Conservation (phyloP, 2,888 invertebrate species). For the Drosophila trichaetosa region DNA sequence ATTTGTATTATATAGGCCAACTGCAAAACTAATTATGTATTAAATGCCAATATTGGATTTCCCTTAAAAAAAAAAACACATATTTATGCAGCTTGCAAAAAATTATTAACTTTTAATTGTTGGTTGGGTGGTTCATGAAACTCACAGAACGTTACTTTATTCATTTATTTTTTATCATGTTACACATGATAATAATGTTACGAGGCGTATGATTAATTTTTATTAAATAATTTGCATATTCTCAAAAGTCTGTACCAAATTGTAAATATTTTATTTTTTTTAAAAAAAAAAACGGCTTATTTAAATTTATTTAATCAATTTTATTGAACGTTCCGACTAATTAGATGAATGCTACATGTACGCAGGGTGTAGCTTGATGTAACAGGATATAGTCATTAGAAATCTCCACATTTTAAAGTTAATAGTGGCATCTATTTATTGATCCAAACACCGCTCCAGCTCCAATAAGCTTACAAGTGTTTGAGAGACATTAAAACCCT, state of each 20-base stretch:
- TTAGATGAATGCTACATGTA: background rate
- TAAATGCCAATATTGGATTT: conserved; percentile 43
- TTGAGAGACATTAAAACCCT: conserved; percentile 31
- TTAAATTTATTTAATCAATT: background rate
- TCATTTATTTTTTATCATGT: background rate
- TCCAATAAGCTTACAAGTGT: conserved; percentile 11
- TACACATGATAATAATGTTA: conserved; percentile 7
- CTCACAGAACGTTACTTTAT: conserved; percentile 5
- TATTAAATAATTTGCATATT: conserved; percentile 12
- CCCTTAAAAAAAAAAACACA: conserved; percentile 22
- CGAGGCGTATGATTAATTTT: conserved; percentile 25
- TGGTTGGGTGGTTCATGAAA: conserved; percentile 39
- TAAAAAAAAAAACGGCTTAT: background rate
- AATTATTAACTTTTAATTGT: conserved; percentile 48
- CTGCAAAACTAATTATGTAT: conserved; percentile 55
- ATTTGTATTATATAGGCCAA: conserved; percentile 8
- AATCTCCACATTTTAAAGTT: background rate
- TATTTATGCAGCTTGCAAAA: conserved; percentile 46
- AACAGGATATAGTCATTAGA: background rate
- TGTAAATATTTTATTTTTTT: background rate
- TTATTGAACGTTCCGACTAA: background rate
- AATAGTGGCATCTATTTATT: conserved; percentile 6
- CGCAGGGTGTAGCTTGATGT: background rate
- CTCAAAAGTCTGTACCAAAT: background rate
- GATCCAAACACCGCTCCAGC: conserved; percentile 5